These are phyloP conservation scores for Macaria liturata DNA, from an alignment of 2,888 invertebrate genomes.

Conservation along the genomic window DNA sequence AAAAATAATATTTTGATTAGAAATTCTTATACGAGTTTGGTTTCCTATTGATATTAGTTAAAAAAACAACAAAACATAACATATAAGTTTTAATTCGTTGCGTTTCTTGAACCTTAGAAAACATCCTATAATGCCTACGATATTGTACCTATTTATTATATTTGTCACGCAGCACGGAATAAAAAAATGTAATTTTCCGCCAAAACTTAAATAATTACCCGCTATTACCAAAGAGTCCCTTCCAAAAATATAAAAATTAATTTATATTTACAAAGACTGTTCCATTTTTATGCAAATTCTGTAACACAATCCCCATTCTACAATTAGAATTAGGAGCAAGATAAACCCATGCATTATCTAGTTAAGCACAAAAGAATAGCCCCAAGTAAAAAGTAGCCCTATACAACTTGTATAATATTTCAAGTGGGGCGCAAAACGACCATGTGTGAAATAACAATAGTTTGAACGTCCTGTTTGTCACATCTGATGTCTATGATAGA, in stretches of 20 bases:
- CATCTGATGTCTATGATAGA: constrained; percentile 60
- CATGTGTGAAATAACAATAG: constrained; percentile 78
- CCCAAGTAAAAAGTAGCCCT: constrained; percentile 47
- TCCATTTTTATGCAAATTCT: constrained; percentile 74
- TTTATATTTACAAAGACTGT: constrained; percentile 63
- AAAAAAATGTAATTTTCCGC: no score
- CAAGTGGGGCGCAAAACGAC: constrained; percentile 68
- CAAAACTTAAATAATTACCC: neutral
- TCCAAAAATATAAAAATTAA: constrained; percentile 67
- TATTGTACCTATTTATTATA: no score
- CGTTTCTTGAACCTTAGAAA: no score
- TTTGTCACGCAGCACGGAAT: no score
- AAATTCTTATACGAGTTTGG: no score
- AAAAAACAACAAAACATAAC: no score
- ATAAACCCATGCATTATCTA: constrained; percentile 82
- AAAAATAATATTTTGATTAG: no score
- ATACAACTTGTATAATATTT: constrained; percentile 78
- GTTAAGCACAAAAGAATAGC: constrained; percentile 69
- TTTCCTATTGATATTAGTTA: no score
- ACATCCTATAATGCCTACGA: no score
- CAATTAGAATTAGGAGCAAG: constrained; percentile 69
- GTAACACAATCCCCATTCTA: constrained; percentile 78
- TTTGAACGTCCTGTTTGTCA: constrained; percentile 59
- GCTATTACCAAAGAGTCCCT: constrained; percentile 24
- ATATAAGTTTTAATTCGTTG: no score